A percentile compares a stretch with the other conserved stretches of the same genome.
Evolutionary conservation across 2,113 vertebrate genomes (phyloP).

Genomic region (human (Homo sapiens)): GRCh38 chr17:75513501-75514000

Average conservation of each 20-base stretch:
- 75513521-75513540: neutral
- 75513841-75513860: neutral
- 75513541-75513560: neutral
- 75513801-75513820: conserved; percentile 78
- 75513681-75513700: neutral
- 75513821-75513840: conserved; percentile 47
- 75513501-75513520: conserved; percentile 22
- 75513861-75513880: conserved; percentile 33
- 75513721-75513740: conserved; percentile 87
- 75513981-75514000: conserved; percentile 20
- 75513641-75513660: neutral
- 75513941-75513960: neutral
- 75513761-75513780: conserved; percentile 88
- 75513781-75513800: conserved; percentile 87
- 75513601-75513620: neutral
- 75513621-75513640: neutral
- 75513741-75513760: conserved; percentile 84
- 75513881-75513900: conserved; percentile 45
- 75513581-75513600: neutral
- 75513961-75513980: neutral
- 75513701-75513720: conserved; percentile 88
- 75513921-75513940: neutral
- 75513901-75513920: neutral
- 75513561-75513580: neutral
- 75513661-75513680: neutral